Conservation (phyloP, 2,888 invertebrate genomes). For the Tiliacea aurago region DNA sequence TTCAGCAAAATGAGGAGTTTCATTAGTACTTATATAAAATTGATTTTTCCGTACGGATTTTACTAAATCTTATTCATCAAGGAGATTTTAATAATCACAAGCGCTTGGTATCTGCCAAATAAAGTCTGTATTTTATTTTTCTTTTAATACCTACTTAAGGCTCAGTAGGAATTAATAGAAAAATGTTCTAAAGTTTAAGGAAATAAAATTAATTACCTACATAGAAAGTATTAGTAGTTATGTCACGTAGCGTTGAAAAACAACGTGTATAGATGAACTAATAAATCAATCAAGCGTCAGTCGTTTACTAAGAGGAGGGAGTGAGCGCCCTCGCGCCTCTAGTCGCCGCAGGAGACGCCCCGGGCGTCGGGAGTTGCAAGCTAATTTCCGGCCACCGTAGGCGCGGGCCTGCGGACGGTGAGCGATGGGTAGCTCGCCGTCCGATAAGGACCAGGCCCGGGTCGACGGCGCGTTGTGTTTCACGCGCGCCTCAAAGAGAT, state of each 20-base stretch:
- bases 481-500: no score
- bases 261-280: slow-evolving; percentile 13
- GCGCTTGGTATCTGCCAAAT: not conserved
- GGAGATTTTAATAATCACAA: not conserved
- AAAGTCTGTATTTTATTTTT: not conserved
- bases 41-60: not conserved
- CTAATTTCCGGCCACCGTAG: no score
- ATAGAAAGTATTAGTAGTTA: not conserved
- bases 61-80: not conserved
- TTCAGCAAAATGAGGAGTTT: not conserved
- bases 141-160: no score
- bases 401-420: no score
- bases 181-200: not conserved
- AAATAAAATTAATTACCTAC: slow-evolving; percentile 14
- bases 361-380: no score
- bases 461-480: no score
- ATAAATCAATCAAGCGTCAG: slow-evolving; percentile 46
- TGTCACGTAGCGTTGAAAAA: slow-evolving; percentile 11
- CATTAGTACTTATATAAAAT: not conserved
- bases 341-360: no score
- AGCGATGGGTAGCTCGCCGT: no score
- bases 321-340: no score
- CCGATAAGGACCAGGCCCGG: no score
- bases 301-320: slow-evolving; percentile 8
- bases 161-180: not conserved